Base-by-base conservation (phyloP, 1,140 invertebrate species). In the Pseudobourletiella spinata region DNA sequence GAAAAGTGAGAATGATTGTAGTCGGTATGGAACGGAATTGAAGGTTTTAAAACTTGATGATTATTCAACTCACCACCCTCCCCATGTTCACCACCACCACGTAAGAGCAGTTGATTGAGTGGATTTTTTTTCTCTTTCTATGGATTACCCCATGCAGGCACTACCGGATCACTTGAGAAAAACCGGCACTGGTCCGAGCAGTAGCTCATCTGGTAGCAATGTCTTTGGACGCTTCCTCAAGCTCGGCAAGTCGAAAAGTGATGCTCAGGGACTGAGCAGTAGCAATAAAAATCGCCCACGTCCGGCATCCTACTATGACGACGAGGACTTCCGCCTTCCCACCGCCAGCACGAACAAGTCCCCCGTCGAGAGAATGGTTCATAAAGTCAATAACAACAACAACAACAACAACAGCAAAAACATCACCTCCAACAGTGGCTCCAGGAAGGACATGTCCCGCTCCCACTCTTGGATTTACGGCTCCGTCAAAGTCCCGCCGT, bases 381-480 rank as follows among this genome's bases (percentile, higher is more conserved):
- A 67, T 29, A 66, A 64, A 25, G 57, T 32, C 16, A 62, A 52
- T 43, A 22, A 39, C n/a, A n/a, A n/a, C n/a, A n/a, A n/a, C n/a
- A n/a, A n/a, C n/a, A n/a, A n/a, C n/a, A n/a, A n/a, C n/a, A n/a
- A n/a, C n/a, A n/a, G n/a, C n/a, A n/a, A n/a, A n/a, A n/a, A n/a
- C n/a, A n/a, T n/a, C n/a, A n/a, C n/a, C n/a, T n/a, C n/a, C n/a
- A n/a, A n/a, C n/a, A n/a, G n/a, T n/a, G n/a, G n/a, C n/a, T n/a
- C n/a, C n/a, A 32, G 57, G 6, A 65, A 64, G 35, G 61, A 67
- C 56, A 63, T 70, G 26, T 63, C 59, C 18, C 50, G 63, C 14
- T 66, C 64, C 20, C 68, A 70, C 46, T 70, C 68, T 3, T 70
- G 68, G 68, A 70, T 70, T 32, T 70, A 66, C 35, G 68, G 68